phyloP scores from a whole-genome alignment of 2,797 vertebrate genomes.

The Acropternis orthonyx region DNA sequence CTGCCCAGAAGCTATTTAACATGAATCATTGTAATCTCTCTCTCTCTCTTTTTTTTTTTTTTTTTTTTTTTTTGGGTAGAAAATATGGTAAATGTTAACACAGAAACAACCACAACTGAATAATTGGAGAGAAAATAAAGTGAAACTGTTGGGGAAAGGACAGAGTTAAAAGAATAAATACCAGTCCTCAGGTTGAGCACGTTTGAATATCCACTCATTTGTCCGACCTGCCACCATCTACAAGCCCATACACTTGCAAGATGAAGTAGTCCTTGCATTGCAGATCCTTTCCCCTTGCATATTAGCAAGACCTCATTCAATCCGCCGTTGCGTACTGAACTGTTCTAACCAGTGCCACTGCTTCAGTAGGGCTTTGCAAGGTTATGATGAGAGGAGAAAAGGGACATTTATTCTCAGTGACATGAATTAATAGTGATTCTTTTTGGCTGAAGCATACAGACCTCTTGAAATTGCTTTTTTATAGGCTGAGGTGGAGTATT shows the following conservation, averaged over 20 bases:
- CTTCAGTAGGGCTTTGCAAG: background rate
- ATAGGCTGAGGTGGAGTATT: background rate
- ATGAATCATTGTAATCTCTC: background rate
- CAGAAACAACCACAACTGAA: background rate
- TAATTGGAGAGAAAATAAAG: background rate
- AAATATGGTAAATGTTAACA: background rate
- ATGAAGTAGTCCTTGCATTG: background rate
- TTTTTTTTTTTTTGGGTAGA: background rate
- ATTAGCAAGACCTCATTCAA: background rate
- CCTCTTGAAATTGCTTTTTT: background rate
- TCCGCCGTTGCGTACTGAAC: background rate
- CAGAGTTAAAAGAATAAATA: background rate
- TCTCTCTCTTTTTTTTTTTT: background rate
- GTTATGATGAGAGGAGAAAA: background rate
- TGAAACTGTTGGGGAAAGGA: background rate
- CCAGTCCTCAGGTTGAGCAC: background rate
- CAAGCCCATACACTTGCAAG: background rate
- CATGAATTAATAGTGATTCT: background rate
- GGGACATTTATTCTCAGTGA: background rate
- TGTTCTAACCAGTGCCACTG: background rate
- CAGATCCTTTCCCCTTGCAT: background rate
- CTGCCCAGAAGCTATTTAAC: constrained; percentile 33
- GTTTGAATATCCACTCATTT: background rate
- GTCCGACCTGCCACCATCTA: background rate
- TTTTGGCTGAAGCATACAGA: background rate